phyloP scores from a whole-genome alignment of 2,888 invertebrate genomes.

The Calliopum simillimum region DNA sequence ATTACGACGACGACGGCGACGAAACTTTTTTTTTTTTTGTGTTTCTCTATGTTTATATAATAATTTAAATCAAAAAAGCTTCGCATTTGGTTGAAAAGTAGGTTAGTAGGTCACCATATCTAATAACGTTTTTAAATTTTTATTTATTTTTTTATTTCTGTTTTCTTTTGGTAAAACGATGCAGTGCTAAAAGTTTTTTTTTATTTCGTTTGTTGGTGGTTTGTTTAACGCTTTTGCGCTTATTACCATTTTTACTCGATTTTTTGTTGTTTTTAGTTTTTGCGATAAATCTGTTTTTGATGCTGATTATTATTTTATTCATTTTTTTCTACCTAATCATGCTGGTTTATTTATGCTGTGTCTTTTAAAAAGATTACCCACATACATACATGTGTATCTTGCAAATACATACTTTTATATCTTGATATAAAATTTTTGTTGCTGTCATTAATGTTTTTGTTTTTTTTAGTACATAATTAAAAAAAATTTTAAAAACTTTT shows the following conservation, averaged over 20 bases:
- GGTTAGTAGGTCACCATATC: slow-evolving; percentile 80
- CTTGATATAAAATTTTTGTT: not conserved
- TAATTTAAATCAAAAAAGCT: slow-evolving; percentile 54
- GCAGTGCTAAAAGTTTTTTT: slow-evolving; percentile 2
- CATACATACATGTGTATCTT: not conserved
- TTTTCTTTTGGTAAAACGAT: slow-evolving; percentile 9
- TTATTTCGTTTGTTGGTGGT: slow-evolving; percentile 22
- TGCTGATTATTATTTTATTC: slow-evolving; percentile 22
- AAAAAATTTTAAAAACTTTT: too few species aligned
- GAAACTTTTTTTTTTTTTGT: slow-evolving; percentile 47
- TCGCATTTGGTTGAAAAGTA: slow-evolving; percentile 71
- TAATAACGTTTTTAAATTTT: slow-evolving; percentile 51
- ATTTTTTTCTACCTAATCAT: not conserved
- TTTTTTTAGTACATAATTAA: too few species aligned
- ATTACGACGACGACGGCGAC: slow-evolving; percentile 53
- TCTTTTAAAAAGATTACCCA: too few species aligned
- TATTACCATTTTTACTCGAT: slow-evolving; percentile 34
- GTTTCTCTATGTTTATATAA: slow-evolving; percentile 62
- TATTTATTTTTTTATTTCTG: too few species aligned
- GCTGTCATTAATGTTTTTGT: not conserved
- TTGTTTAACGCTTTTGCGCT: slow-evolving; percentile 37
- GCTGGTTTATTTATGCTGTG: too few species aligned
- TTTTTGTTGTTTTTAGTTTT: slow-evolving; percentile 31
- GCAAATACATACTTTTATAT: not conserved
- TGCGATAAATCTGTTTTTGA: slow-evolving; percentile 37